Evolutionary conservation across 1,140 invertebrate genomes (phyloP), one percentile per base, ranked within the genome.

Genomic region (Pachyrhynchus sulphureomaculatus): DNA sequence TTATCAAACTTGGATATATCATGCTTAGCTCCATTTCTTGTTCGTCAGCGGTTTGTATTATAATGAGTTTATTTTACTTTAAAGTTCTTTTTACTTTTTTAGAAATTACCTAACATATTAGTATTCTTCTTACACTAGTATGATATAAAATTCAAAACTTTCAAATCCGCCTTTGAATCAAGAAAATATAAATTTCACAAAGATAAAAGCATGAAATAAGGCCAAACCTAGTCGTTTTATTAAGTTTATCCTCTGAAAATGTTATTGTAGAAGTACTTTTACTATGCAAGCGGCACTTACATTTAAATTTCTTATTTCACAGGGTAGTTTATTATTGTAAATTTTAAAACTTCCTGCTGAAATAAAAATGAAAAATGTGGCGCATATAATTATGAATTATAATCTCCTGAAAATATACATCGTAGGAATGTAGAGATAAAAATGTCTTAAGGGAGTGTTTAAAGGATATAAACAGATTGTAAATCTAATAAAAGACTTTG

Each of bases 191-290:
- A 24, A 45, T 45, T 45, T 17, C 15, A 24, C 20, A 26, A 24
- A 24, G 42, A 45, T 45, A 45, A 45, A 45, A 26, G 18, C 15
- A 9, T 26, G 23, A 26, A 45, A 45, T 45, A 45, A 45, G 20
- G 42, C 42, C 10, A 13, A 23, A 45, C 23, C 18, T 26, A 18
- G 42, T 24, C 10, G 42, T 21, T 45, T 45, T 45, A 21, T 45
- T 23, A 45, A 21, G 42, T 13, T 23, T 15, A 21, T 23, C 18
- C 42, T 23, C 23, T 45, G 42, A 45, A 45, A 45, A 45, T 45
- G 20, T 45, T 45, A 45, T 45, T 45, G 21, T 45, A 13, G 12
- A 26, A 45, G 42, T 45, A 45, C 18, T 21, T 45, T 45, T 26
- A 45, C 23, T 13, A 13, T 23, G 42, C 23, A 4, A 13, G 42